Evolutionary conservation across 2,888 invertebrate species (phyloP).

Genomic region (Apamea anceps): DNA sequence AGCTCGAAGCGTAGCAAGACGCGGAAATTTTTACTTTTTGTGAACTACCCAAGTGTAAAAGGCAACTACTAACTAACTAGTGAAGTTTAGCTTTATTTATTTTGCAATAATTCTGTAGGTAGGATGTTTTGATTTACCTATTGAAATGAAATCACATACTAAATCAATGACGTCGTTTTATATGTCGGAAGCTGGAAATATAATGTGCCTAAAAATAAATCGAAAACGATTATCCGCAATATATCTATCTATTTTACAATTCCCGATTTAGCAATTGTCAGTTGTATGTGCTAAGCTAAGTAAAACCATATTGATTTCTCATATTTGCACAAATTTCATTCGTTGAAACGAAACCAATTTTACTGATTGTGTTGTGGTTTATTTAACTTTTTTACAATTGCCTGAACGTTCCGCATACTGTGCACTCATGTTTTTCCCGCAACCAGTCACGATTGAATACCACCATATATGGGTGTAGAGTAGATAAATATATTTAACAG

Average conservation of each 20-base stretch:
- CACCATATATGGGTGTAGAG: background rate
- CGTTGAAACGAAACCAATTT: constrained; percentile 46
- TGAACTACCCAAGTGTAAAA: constrained; percentile 12
- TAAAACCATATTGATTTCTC: constrained; percentile 30
- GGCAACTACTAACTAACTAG: background rate
- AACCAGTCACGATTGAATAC: constrained; percentile 10
- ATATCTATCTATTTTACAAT: background rate
- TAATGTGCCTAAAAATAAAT: background rate
- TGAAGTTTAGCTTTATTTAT: background rate
- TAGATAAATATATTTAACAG: constrained; percentile 34
- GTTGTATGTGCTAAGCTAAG: constrained; percentile 25
- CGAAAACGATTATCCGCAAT: background rate
- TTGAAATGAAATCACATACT: background rate
- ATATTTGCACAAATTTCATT: constrained; percentile 35
- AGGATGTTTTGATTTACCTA: background rate
- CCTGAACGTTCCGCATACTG: constrained; percentile 19
- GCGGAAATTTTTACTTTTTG: background rate
- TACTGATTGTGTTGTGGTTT: constrained; percentile 51
- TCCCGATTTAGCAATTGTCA: background rate
- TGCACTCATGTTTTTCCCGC: constrained; percentile 20
- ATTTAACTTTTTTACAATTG: constrained; percentile 43
- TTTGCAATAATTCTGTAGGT: background rate
- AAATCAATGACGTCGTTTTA: background rate
- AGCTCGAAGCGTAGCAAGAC: constrained; percentile 22
- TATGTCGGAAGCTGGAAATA: background rate